Evolutionary conservation across 2,888 invertebrate genomes (phyloP).

Genomic region (Clusia tigrina): DNA sequence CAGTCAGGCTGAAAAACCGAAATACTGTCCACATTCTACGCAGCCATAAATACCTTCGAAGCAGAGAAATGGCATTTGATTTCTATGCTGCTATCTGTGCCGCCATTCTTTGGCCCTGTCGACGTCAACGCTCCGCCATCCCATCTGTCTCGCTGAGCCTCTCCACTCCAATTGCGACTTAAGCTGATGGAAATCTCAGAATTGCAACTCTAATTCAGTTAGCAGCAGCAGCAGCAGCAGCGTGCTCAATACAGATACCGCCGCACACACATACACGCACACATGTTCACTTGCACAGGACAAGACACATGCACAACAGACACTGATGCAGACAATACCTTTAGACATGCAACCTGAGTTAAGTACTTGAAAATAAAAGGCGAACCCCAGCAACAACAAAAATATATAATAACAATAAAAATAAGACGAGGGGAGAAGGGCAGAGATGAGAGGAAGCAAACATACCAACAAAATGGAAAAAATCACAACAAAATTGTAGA

Average conservation of each 20-base stretch:
- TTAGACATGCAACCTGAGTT: conserved; percentile 17
- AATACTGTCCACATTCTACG: conserved; percentile 9
- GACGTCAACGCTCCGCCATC: neutral
- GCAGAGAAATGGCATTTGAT: neutral
- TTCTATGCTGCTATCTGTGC: too few species aligned
- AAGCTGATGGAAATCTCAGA: neutral
- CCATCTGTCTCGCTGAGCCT: neutral
- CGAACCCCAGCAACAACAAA: neutral
- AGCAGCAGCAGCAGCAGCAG: too few species aligned
- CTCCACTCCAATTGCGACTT: neutral
- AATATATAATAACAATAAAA: neutral
- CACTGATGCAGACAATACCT: conserved; percentile 12
- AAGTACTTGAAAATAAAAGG: conserved; percentile 7
- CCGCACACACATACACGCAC: neutral
- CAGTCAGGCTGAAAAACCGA: conserved; percentile 20
- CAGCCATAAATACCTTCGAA: neutral
- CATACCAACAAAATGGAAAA: neutral
- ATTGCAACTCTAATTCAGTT: conserved; percentile 9
- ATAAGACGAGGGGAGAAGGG: neutral
- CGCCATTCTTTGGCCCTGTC: too few species aligned
- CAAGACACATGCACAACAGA: conserved; percentile 13
- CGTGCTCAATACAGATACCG: neutral
- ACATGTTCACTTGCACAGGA: neutral
- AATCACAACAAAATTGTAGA: conserved; percentile 6
- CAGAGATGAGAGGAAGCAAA: neutral